Conservation (phyloP, 2,888 invertebrate genomes). For the Cheilosia soror region DNA sequence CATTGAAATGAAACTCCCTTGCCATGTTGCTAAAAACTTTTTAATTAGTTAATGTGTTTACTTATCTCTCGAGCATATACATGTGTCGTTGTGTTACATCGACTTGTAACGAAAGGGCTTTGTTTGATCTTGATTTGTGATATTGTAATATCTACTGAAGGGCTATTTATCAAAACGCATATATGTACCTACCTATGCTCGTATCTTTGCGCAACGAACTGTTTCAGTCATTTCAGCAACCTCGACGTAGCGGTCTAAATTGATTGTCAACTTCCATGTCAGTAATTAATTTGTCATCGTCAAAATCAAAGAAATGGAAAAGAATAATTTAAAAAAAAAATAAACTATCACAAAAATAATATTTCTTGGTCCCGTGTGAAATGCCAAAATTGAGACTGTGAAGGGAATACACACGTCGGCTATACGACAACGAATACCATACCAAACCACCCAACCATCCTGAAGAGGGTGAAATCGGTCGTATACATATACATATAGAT, state of each 20-base stretch:
- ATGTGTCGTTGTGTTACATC: background rate
- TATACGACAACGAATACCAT: background rate
- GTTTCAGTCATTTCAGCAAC: background rate
- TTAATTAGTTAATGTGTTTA: conserved; percentile 46
- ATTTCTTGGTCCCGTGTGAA: conserved; percentile 66
- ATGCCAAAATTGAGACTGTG: conserved; percentile 26
- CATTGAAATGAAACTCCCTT: background rate
- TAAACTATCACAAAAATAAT: conserved; percentile 38
- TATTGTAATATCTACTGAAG: background rate
- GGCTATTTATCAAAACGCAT: conserved; percentile 14
- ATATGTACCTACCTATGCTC: too few relatives aligned
- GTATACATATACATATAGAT: background rate
- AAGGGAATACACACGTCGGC: background rate
- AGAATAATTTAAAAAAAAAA: conserved; percentile 32
- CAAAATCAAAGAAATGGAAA: conserved; percentile 36
- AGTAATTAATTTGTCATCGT: conserved; percentile 71
- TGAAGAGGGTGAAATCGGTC: conserved; percentile 19
- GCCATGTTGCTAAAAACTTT: conserved; percentile 4
- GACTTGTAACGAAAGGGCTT: background rate
- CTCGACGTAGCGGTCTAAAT: conserved; percentile 29
- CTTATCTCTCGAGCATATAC: background rate
- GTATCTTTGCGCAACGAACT: conserved; percentile 21
- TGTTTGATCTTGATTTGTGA: conserved; percentile 28
- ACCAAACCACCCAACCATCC: background rate
- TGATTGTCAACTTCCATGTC: conserved; percentile 51